phyloP scores from a whole-genome alignment of 2,888 invertebrate genomes.

The Bellardia bayeri region DNA sequence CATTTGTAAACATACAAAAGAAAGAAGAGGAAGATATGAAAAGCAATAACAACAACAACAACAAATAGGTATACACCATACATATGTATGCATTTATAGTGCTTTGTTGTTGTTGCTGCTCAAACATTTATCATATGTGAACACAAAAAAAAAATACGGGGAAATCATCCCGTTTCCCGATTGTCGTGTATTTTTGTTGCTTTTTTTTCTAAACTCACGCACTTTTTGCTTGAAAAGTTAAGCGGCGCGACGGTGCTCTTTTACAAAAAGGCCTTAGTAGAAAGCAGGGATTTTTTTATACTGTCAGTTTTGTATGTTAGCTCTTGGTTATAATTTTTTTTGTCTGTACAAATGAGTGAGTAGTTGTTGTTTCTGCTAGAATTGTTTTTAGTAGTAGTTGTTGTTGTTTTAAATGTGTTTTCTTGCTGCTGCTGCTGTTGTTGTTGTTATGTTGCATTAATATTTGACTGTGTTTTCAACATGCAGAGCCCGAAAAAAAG shows the following conservation, averaged over 20 bases:
- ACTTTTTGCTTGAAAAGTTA: slow-evolving; percentile 60
- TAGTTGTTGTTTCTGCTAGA: slow-evolving; percentile 54
- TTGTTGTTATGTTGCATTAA: slow-evolving; percentile 67
- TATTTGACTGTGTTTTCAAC: slow-evolving; percentile 70
- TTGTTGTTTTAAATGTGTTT: background rate
- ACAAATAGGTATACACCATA: slow-evolving; percentile 47
- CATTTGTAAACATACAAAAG: slow-evolving; percentile 65
- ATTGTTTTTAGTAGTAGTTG: slow-evolving; percentile 40
- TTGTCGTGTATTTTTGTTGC: slow-evolving; percentile 51
- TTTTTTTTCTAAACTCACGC: slow-evolving; percentile 71
- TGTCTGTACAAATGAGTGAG: background rate
- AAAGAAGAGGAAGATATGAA: slow-evolving; percentile 15
- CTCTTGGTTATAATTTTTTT: slow-evolving; percentile 23
- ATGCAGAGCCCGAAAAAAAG: slow-evolving; percentile 72
- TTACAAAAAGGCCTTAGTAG: slow-evolving; percentile 65
- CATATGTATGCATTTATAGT: background rate
- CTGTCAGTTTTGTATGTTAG: background rate
- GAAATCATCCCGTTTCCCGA: slow-evolving; percentile 76
- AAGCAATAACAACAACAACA: slow-evolving; percentile 51
- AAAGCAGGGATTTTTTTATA: slow-evolving; percentile 70
- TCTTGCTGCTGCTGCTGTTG: slow-evolving; percentile 11
- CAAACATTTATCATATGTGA: slow-evolving; percentile 42
- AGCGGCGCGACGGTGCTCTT: slow-evolving; percentile 54
- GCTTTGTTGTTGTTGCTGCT: slow-evolving; percentile 27
- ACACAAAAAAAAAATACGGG: slow-evolving; percentile 73